These are phyloP conservation scores for Camelus dromedarius DNA, from an alignment of 2,113 vertebrate species.

Conservation along the genomic window DNA sequence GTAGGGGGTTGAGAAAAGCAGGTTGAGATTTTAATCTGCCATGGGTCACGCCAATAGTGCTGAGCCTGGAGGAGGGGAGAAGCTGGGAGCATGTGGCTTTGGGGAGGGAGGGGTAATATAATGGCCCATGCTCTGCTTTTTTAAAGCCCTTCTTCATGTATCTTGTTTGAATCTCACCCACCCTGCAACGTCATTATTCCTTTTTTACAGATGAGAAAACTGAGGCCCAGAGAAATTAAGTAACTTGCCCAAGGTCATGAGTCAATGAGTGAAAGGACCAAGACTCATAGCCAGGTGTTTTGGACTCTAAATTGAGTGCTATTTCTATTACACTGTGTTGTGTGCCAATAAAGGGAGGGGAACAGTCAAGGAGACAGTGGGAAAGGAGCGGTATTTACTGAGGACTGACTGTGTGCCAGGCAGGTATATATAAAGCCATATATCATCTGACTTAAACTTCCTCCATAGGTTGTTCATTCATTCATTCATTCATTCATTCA, in stretches of 20 bases:
- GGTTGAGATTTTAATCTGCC: not conserved
- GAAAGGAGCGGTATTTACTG: not conserved
- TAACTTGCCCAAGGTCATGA: not conserved
- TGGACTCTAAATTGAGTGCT: not conserved
- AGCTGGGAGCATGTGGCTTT: rapidly evolving
- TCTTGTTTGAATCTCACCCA: not conserved
- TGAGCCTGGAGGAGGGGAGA: rapidly evolving
- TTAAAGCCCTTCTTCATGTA: not conserved
- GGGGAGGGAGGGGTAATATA: too few relatives aligned
- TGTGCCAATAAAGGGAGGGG: not conserved
- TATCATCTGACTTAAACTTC: not conserved
- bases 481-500: not conserved
- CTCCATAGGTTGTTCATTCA: not conserved
- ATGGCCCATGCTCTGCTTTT: not conserved
- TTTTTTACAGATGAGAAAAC: not conserved
- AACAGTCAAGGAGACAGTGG: not conserved
- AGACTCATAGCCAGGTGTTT: not conserved
- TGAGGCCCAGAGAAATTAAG: not conserved
- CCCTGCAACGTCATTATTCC: not conserved
- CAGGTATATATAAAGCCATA: too few relatives aligned
- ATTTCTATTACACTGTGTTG: not conserved
- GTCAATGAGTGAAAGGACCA: not conserved
- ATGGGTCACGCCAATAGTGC: not conserved
- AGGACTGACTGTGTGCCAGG: not conserved
- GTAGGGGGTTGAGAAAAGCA: not conserved